These are phyloP conservation scores for Taurulus bubalis DNA, from an alignment of 2,113 vertebrate genomes.

Conservation along the genomic window DNA sequence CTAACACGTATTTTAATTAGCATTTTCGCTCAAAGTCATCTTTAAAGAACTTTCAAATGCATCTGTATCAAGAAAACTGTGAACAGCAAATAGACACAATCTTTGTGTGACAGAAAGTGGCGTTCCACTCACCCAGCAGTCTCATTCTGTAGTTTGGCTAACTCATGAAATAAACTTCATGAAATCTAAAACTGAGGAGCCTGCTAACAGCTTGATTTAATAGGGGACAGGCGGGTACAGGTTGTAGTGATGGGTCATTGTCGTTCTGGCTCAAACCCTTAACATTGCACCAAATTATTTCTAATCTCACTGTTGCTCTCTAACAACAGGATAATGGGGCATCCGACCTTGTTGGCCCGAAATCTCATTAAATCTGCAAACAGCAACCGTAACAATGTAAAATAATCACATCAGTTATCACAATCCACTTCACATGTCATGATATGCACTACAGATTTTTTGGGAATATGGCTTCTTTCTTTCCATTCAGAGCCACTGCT, in stretches of 20 bases:
- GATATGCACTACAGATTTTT: not conserved
- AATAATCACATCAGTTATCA: conserved; percentile 7
- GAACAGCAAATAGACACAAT: not conserved
- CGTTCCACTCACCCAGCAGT: not conserved
- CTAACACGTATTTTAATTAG: not conserved
- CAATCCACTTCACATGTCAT: not conserved
- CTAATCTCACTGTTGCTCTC: conserved; percentile 17
- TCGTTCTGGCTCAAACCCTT: conserved; percentile 8
- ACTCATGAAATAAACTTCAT: not conserved
- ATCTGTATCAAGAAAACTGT: not conserved
- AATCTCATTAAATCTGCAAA: conserved; percentile 24
- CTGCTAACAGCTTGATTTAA: conserved; percentile 7
- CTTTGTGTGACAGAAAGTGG: not conserved
- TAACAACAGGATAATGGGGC: conserved; percentile 23
- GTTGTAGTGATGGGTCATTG: conserved; percentile 2
- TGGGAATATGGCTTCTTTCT: conserved; percentile 23
- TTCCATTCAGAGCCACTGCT: conserved; percentile 7
- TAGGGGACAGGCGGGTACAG: not conserved
- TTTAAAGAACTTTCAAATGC: not conserved
- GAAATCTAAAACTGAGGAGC: not conserved
- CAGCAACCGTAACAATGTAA: not conserved
- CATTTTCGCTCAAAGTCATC: not conserved
- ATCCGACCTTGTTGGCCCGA: conserved; percentile 16
- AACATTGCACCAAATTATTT: conserved; percentile 28
- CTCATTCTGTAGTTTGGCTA: not conserved